Conservation (phyloP, 2,113 vertebrate species). For the Malaclemys terrapin region DNA sequence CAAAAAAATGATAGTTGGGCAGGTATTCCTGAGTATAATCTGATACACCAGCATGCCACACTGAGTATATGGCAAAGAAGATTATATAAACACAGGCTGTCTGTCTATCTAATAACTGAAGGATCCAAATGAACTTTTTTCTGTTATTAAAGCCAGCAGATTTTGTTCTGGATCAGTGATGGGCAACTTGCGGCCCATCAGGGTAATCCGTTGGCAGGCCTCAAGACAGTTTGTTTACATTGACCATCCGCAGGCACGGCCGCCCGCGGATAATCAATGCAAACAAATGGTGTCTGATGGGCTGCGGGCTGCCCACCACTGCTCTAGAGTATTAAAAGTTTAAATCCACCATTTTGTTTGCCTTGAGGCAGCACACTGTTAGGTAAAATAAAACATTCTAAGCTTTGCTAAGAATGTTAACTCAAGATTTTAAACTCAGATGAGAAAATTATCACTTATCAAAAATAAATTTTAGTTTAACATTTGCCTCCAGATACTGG, state of each 20-base stretch:
- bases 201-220: too few species aligned
- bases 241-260: too few species aligned
- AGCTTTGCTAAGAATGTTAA: constrained; percentile 53
- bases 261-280: too few species aligned
- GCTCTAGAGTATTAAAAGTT: constrained; percentile 69
- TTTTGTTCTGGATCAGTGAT: neutral
- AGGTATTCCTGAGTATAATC: neutral
- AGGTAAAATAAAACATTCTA: constrained; percentile 58
- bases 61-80: constrained; percentile 38
- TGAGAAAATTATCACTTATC: constrained; percentile 46
- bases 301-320: neutral
- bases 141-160: constrained; percentile 69
- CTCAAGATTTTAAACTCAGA: constrained; percentile 66
- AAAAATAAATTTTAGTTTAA: constrained; percentile 16
- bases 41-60: neutral
- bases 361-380: constrained; percentile 64
- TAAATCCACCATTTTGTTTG: constrained; percentile 68
- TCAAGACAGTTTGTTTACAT: too few species aligned
- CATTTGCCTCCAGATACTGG: constrained; percentile 32
- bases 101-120: constrained; percentile 14
- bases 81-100: constrained; percentile 42
- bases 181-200: too few species aligned
- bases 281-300: too few species aligned
- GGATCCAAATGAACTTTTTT: constrained; percentile 57
- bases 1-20: neutral